Percentiles rank a stretch among this genome's conserved stretches.
phyloP scores from a whole-genome alignment of 2,113 vertebrate genomes.

The Phaethornis superciliosus region DNA sequence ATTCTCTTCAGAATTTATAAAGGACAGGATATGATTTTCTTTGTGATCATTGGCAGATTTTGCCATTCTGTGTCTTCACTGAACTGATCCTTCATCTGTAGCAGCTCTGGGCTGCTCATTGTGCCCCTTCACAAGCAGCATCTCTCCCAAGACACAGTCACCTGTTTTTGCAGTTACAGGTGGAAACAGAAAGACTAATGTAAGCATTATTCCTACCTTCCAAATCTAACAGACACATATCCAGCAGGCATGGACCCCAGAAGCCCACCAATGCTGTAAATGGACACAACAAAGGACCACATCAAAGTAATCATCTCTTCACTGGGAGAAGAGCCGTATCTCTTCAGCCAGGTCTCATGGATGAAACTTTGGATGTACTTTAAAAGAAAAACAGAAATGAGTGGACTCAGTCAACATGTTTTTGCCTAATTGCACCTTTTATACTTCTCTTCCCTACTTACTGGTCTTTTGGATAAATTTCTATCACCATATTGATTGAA shows the following conservation, averaged over 20 bases:
- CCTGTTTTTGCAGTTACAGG: neutral
- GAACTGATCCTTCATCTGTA: neutral
- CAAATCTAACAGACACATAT: conserved; percentile 73
- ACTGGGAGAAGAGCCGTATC: conserved; percentile 57
- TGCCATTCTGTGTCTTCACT: neutral
- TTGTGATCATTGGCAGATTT: neutral
- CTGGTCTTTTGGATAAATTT: neutral
- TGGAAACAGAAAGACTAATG: neutral
- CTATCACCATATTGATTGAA: neutral
- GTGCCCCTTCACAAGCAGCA: neutral
- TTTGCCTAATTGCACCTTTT: neutral
- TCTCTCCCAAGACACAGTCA: neutral
- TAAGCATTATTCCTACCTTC: conserved; percentile 68
- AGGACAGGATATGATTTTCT: neutral
- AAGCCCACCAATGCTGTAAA: conserved; percentile 75
- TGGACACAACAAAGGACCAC: conserved; percentile 80
- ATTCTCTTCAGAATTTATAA: neutral
- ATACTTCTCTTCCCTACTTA: neutral
- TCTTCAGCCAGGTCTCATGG: conserved; percentile 72
- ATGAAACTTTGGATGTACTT: conserved; percentile 80
- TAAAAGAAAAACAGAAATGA: neutral
- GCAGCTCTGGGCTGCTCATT: neutral
- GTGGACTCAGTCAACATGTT: neutral
- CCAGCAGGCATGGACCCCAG: conserved; percentile 72
- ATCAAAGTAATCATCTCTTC: conserved; percentile 70